phyloP scores from a whole-genome alignment of 2,888 invertebrate species.

The Parnassius smintheus region DNA sequence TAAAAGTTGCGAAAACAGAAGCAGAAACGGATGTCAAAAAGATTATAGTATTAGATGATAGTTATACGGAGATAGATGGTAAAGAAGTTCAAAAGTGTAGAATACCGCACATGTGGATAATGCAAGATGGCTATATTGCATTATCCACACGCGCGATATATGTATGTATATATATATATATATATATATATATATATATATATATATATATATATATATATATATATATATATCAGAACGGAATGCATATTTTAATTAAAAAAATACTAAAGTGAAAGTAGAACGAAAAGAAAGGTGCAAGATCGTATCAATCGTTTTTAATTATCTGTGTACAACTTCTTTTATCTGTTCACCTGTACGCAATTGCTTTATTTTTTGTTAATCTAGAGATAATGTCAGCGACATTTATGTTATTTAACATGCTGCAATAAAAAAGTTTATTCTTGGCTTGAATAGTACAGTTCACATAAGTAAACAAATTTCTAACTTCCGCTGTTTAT shows the following conservation, averaged over 20 bases:
- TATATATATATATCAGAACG: slow-evolving; percentile 7
- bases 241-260: slow-evolving; percentile 21
- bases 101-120: slow-evolving; percentile 4
- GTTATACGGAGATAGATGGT: too few species aligned
- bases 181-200: too few species aligned
- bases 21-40: too few species aligned
- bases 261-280: slow-evolving; percentile 23
- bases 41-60: too few species aligned
- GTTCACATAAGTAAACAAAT: background rate
- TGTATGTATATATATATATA: too few species aligned
- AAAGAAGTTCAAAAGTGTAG: slow-evolving; percentile 3
- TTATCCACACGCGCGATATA: too few species aligned
- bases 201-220: too few species aligned
- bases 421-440: background rate
- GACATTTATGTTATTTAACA: background rate
- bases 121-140: slow-evolving; percentile 17
- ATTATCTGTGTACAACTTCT: slow-evolving; percentile 13
- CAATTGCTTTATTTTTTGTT: slow-evolving; percentile 13
- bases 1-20: too few species aligned
- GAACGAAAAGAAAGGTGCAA: slow-evolving; percentile 27
- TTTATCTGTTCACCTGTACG: slow-evolving; percentile 11
- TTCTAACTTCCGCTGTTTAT: background rate
- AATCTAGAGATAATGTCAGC: slow-evolving; percentile 11
- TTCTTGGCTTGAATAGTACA: background rate
- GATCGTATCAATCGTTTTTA: slow-evolving; percentile 23